phyloP scores from a whole-genome alignment of 2,888 invertebrate genomes.

The Acronicta aceris region DNA sequence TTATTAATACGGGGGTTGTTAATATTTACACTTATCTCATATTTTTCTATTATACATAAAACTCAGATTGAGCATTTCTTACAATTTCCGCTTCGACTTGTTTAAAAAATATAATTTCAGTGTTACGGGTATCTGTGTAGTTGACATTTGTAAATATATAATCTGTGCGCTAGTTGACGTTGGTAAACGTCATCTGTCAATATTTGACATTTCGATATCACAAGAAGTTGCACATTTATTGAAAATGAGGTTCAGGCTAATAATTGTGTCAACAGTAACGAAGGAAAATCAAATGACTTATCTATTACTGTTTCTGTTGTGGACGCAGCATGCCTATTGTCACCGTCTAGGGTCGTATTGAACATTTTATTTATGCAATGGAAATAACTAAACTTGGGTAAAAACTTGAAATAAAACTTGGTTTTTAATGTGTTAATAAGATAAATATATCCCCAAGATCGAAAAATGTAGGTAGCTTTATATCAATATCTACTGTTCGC shows the following conservation, averaged over 20 bases:
- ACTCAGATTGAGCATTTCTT: constrained; percentile 21
- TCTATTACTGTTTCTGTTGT: constrained; percentile 14
- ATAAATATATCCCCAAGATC: too few species aligned
- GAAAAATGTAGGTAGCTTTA: too few species aligned
- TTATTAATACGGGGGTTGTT: too few species aligned
- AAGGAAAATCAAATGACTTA: too few species aligned
- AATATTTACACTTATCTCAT: constrained; percentile 18
- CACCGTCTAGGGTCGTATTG: constrained; percentile 8
- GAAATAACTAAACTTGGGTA: constrained; percentile 45
- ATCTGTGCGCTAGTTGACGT: constrained; percentile 38
- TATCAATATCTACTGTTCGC: too few species aligned
- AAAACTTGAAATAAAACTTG: too few species aligned
- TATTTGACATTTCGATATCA: constrained; percentile 26
- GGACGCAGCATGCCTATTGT: constrained; percentile 7
- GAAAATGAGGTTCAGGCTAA: constrained; percentile 14
- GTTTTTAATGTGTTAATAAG: too few species aligned
- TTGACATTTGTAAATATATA: constrained; percentile 54
- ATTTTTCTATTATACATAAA: constrained; percentile 5
- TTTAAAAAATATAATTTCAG: constrained; percentile 40
- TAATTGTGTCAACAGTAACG: constrained; percentile 1
- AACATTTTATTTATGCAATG: constrained; percentile 22
- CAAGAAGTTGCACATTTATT: constrained; percentile 12
- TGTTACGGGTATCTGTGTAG: constrained; percentile 62
- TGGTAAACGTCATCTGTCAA: constrained; percentile 27
- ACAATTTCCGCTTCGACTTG: constrained; percentile 28